A percentile compares a stretch with the other conserved stretches of the same genome.
Conservation (phyloP, 1,140 invertebrate species). For the Zeugodacus cucurbitae region DNA sequence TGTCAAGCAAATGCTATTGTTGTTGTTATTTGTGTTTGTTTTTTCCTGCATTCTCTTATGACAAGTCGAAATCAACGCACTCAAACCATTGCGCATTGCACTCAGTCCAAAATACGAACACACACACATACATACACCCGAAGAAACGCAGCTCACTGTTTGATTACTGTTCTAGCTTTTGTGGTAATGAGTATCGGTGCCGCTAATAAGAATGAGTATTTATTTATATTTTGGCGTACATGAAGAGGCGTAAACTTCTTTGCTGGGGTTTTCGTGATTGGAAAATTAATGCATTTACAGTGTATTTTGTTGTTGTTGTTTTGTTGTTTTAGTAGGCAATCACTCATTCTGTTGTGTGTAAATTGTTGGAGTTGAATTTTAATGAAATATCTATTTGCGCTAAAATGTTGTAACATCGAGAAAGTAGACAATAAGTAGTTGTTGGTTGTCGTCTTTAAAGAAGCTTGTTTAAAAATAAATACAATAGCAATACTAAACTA, state of each 20-base stretch:
- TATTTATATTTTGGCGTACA: slow-evolving; percentile 13
- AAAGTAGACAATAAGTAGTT: no score
- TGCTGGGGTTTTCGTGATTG: slow-evolving; percentile 20
- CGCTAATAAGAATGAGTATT: slow-evolving; percentile 34
- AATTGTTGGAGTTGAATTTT: neutral
- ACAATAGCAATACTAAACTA: no score
- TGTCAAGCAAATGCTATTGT: neutral
- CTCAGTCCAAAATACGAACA: neutral
- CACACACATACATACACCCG: neutral
- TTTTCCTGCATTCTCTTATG: neutral
- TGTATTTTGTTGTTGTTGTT: neutral
- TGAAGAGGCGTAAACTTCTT: neutral
- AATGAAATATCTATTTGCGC: neutral
- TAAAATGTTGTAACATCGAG: no score
- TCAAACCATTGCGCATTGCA: slow-evolving; percentile 6
- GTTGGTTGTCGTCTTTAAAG: no score
- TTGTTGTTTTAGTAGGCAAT: neutral
- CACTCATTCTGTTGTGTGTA: neutral
- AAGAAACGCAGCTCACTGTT: neutral
- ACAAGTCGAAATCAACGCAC: slow-evolving; percentile 9
- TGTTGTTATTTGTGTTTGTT: neutral
- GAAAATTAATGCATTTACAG: slow-evolving; percentile 10
- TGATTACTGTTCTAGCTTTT: neutral
- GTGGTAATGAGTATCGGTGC: neutral
- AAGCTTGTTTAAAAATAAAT: no score